Conservation (phyloP, 1,140 invertebrate species). For the Drosophila jambulina region DNA sequence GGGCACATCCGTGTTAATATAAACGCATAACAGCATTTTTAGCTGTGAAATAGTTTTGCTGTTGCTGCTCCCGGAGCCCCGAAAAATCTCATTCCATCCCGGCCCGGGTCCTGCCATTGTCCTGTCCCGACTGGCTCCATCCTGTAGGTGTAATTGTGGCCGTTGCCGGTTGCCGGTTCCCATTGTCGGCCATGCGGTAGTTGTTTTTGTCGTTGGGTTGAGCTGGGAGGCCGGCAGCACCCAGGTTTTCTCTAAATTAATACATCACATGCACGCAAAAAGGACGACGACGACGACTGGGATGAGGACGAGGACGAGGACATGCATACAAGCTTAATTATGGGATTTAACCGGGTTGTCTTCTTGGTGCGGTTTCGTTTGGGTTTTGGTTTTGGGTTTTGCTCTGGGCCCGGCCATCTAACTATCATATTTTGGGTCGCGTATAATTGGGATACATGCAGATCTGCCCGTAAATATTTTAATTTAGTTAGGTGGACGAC, state of each 20-base stretch:
- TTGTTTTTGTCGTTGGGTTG: slow-evolving; percentile 17
- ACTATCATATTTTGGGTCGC: slow-evolving; percentile 63
- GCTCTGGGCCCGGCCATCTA: slow-evolving; percentile 20
- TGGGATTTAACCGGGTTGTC: slow-evolving; percentile 45
- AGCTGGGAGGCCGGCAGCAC: slow-evolving; percentile 11
- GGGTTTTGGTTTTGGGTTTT: slow-evolving; percentile 16
- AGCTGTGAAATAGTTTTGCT: slow-evolving; percentile 77
- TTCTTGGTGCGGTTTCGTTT: slow-evolving; percentile 31
- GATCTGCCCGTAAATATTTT: slow-evolving; percentile 38
- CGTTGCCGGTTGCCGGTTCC: slow-evolving; percentile 59
- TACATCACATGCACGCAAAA: slow-evolving; percentile 68
- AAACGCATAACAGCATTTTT: slow-evolving; percentile 81
- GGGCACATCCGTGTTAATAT: slow-evolving; percentile 72
- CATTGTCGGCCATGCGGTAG: slow-evolving; percentile 55
- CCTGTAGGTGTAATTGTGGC: slow-evolving; percentile 60
- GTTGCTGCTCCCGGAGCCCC: slow-evolving; percentile 37
- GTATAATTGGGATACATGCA: slow-evolving; percentile 71
- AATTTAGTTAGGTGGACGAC: slow-evolving; percentile 40
- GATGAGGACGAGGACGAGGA: background rate
- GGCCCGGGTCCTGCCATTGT: slow-evolving; percentile 13
- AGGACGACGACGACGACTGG: slow-evolving; percentile 20
- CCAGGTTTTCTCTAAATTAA: slow-evolving; percentile 69
- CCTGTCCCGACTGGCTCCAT: slow-evolving; percentile 17
- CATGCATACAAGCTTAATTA: slow-evolving; percentile 68
- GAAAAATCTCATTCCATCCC: slow-evolving; percentile 4